Evolutionary conservation across 2,113 vertebrate genomes (phyloP).

Genomic region (Dicrurus megarhynchus): DNA sequence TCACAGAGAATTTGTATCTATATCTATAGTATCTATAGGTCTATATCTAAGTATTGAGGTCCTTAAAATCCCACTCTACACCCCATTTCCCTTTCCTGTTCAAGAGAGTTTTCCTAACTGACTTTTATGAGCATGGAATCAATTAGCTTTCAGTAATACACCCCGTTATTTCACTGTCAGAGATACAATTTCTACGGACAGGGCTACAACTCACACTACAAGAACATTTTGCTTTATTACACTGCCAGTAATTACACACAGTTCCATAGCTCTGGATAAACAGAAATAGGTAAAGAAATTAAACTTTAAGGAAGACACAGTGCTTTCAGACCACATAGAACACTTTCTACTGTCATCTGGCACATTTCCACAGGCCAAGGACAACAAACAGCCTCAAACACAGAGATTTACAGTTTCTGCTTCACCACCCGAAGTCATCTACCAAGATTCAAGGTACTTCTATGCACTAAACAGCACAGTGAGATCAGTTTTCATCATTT

Average conservation of each 20-base stretch:
- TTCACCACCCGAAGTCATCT: background rate
- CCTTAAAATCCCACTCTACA: background rate
- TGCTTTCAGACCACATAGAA: background rate
- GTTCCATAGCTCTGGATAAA: background rate
- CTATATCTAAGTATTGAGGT: background rate
- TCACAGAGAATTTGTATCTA: background rate
- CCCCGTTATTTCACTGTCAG: background rate
- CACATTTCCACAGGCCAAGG: background rate
- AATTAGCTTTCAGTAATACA: background rate
- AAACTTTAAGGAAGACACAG: background rate
- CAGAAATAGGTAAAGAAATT: background rate
- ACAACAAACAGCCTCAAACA: background rate
- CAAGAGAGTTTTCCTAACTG: background rate
- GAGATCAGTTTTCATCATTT: background rate
- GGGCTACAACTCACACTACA: background rate
- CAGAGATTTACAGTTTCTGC: background rate
- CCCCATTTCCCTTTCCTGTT: background rate
- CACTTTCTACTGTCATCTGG: background rate
- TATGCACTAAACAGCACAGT: background rate
- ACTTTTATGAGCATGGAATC: background rate
- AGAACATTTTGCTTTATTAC: background rate
- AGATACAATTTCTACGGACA: background rate
- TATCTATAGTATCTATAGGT: too few species aligned
- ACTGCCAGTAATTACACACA: background rate
- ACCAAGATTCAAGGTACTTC: background rate